These are phyloP conservation scores for Trichonephila inaurata DNA, from an alignment of 1,140 invertebrate genomes.

Conservation along the genomic window DNA sequence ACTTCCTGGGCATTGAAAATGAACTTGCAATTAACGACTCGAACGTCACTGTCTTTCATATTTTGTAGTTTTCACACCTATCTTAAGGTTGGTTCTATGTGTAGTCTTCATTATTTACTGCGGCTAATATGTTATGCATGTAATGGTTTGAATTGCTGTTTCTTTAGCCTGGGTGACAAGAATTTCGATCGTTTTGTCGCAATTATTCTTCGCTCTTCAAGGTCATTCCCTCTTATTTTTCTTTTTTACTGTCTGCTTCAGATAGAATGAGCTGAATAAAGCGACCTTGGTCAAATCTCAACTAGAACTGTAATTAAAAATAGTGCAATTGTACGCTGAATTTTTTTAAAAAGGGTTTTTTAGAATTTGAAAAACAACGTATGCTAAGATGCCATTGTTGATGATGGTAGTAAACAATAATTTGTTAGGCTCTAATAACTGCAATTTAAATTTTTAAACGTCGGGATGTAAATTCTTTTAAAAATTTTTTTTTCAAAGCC, in stretches of 20 bases:
- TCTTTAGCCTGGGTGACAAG: not conserved
- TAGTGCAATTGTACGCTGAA: not conserved
- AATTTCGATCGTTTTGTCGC: not conserved
- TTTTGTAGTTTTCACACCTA: not conserved
- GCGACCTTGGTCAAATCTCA: conserved; percentile 12
- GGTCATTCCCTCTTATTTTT: conserved; percentile 3
- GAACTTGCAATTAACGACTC: not conserved
- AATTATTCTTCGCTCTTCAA: conserved; percentile 6
- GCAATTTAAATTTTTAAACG: not conserved
- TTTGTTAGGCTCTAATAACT: not conserved
- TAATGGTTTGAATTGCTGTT: not conserved
- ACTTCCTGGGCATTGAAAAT: not conserved
- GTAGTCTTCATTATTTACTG: not conserved
- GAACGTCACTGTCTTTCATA: not conserved
- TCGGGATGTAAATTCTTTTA: too few relatives aligned
- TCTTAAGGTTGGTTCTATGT: not conserved
- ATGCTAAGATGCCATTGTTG: not conserved
- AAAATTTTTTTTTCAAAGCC: too few relatives aligned
- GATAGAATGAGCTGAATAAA: not conserved
- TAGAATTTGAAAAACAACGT: not conserved
- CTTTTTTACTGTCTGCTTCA: not conserved
- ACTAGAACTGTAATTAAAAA: conserved; percentile 4
- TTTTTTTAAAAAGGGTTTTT: not conserved
- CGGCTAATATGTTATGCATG: not conserved
- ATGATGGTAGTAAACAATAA: not conserved